Conservation (phyloP, 2,113 vertebrate species). For the Oxyruncus cristatus region DNA sequence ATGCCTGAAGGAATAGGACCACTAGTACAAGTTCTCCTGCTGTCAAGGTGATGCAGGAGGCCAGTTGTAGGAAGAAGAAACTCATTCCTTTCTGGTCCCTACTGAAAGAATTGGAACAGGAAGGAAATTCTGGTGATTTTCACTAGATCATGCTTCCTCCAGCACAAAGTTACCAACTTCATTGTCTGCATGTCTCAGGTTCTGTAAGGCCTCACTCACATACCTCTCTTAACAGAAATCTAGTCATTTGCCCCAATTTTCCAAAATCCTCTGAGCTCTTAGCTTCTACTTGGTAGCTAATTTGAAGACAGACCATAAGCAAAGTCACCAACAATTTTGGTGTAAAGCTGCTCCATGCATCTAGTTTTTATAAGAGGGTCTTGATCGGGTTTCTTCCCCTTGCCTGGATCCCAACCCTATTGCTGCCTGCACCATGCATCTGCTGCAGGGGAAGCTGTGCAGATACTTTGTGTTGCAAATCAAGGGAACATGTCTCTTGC, state of each 20-base stretch:
- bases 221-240: background rate
- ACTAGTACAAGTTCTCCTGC: fast-evolving
- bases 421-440: background rate
- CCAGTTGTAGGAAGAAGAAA: background rate
- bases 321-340: background rate
- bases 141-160: background rate
- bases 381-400: background rate
- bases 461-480: background rate
- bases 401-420: background rate
- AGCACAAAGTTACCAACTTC: background rate
- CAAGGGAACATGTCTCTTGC: background rate
- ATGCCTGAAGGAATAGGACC: background rate
- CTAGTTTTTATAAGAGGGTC: background rate
- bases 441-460: background rate
- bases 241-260: background rate
- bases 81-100: background rate
- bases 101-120: background rate
- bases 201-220: background rate
- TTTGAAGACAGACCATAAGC: background rate
- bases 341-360: background rate
- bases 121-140: background rate
- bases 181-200: background rate
- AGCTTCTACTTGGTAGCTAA: background rate
- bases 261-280: background rate
- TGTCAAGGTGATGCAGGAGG: background rate